These are phyloP conservation scores for Microcebus lehilahytsara DNA, from an alignment of 2,113 vertebrate genomes.

Conservation along the genomic window DNA sequence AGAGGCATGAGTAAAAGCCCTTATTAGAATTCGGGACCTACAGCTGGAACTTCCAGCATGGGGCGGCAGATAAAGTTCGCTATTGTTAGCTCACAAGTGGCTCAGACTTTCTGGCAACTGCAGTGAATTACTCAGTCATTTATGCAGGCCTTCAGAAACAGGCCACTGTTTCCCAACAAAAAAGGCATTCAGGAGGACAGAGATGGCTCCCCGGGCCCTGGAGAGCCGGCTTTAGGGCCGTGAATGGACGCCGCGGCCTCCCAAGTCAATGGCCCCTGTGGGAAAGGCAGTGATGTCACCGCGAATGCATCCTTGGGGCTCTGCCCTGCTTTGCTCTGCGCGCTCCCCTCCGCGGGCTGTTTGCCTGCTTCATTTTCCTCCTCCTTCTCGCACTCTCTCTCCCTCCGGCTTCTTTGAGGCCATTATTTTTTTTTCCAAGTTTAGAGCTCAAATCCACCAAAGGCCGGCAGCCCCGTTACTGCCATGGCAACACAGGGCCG, in stretches of 20 bases:
- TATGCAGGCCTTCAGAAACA: conserved; percentile 91
- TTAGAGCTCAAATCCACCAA: conserved; percentile 70
- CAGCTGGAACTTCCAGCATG: conserved; percentile 85
- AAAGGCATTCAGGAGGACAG: conserved; percentile 91
- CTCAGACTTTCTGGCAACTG: conserved; percentile 96
- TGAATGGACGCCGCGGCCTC: conserved; percentile 85
- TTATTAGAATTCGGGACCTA: conserved; percentile 90
- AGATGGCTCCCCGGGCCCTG: conserved; percentile 84
- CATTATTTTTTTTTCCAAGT: conserved; percentile 78
- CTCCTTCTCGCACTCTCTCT: conserved; percentile 20
- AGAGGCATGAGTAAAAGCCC: conserved; percentile 82
- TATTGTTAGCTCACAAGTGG: conserved; percentile 94
- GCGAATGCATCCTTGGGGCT: conserved; percentile 85
- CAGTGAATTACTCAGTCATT: conserved; percentile 91
- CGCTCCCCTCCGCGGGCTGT: not conserved
- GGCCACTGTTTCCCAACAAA: conserved; percentile 96
- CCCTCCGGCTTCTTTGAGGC: conserved; percentile 84
- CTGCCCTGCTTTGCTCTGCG: conserved; percentile 80
- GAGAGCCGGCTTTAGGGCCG: conserved; percentile 85
- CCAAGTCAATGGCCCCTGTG: conserved; percentile 86
- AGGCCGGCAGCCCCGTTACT: conserved; percentile 64
- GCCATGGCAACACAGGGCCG: conserved; percentile 72
- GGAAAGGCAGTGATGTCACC: conserved; percentile 92
- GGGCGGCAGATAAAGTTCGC: conserved; percentile 92
- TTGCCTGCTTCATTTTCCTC: not conserved